Evolutionary conservation across 2,113 vertebrate genomes (phyloP), one percentile per base, ranked within the genome.

Genomic region (Caloenas nicobarica): DNA sequence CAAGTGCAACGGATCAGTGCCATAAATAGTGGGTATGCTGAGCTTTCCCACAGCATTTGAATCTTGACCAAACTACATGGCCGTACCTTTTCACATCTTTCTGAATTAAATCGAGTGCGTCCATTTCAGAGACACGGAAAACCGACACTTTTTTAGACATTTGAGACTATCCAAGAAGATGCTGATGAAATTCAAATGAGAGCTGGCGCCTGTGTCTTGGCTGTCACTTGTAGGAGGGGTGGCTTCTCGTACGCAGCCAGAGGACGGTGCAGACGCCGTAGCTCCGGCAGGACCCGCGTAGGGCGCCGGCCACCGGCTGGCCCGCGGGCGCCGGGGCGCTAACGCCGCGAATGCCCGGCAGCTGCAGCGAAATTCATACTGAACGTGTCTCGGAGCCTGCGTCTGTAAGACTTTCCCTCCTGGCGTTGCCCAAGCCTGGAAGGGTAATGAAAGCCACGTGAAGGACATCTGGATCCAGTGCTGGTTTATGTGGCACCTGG

Each of bases 381-480:
- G 7, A 4, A 33, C 2, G 0, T 31, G 38, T 26, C 83, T 3
- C 51, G 56, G 23, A 4, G 22, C 17, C 28, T 25, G 44, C 54
- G 12, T 87, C 69, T 56, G 58, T 44, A 65, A 1, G 5, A 4
- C 88, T 70, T 84, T 56, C 87, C 85, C 86, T 54, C 58, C 65
- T 13, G 4, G 14, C 61, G 0, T 33, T 36, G 7, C 2, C 66
- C 76, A 4, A 56, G 93, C 81, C 71, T 15, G 14, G 61, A 7
- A 23, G 61, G 91, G 65, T 46, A 88, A 82, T 72, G 62, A 58
- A 6, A 91, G 91, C 93, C 96, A 90, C 69, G 6, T 90, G 93
- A 77, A 16, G 84, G 48, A 90, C 93, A 94, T 91, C 89, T 97
- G 96, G 40, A 65, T 54, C 66, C 73, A 89, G 87, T 7, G 33